These are phyloP conservation scores for Hoplostethus atlanticus DNA, from an alignment of 2,797 vertebrate genomes.

Conservation along the genomic window DNA sequence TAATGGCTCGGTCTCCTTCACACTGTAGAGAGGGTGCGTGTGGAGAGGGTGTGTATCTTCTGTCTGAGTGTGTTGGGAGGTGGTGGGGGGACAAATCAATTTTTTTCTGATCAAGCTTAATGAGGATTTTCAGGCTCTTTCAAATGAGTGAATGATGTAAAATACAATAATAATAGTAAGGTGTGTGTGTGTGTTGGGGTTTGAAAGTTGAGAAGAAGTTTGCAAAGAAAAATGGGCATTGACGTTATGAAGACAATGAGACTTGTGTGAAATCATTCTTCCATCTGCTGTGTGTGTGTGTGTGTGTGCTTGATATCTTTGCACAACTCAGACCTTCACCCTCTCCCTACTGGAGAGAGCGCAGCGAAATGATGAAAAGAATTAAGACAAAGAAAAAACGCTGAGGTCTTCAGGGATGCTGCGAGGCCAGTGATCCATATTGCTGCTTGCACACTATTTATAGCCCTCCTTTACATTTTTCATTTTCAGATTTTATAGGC, in stretches of 20 bases:
- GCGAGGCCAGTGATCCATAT: constrained; percentile 75
- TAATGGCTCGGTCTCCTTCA: constrained; percentile 27
- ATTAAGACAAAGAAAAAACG: constrained; percentile 64
- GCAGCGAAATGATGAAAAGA: constrained; percentile 49
- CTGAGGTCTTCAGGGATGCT: constrained; percentile 64
- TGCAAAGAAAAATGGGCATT: neutral
- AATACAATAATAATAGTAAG: neutral
- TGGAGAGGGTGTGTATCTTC: neutral
- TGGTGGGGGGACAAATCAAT: constrained; percentile 6
- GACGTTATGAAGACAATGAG: neutral
- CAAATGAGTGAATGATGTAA: neutral
- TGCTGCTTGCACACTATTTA: constrained; percentile 77
- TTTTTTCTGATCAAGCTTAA: constrained; percentile 27
- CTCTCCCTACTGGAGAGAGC: constrained; percentile 25
- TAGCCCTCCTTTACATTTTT: constrained; percentile 81
- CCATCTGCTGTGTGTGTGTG: neutral
- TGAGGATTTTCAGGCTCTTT: constrained; percentile 9
- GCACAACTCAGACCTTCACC: constrained; percentile 46
- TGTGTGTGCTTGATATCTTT: constrained; percentile 12
- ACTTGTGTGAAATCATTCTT: neutral
- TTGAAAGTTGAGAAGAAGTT: neutral
- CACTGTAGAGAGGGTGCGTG: constrained; percentile 1
- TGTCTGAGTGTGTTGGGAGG: neutral
- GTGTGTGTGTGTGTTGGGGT: neutral
- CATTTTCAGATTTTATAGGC: constrained; percentile 82